Base-by-base conservation (phyloP, 2,797 vertebrate genomes). In the Enteromius radiatus region DNA sequence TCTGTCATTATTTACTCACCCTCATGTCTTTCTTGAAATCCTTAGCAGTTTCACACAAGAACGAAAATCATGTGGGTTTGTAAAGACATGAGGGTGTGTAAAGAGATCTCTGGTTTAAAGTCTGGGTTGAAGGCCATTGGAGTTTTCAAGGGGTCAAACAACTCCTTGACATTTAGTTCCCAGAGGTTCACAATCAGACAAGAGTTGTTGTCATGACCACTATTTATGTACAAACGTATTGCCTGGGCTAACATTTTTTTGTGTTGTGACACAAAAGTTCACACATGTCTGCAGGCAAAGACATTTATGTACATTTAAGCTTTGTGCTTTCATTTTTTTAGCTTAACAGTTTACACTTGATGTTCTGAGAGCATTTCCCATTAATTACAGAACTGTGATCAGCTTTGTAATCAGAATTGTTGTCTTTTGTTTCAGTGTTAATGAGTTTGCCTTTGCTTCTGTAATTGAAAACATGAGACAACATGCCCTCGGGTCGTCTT, bases 131-230 rank as follows among this genome's bases (percentile, higher is more conserved):
- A 80, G 23, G 31, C 23, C 26, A 47, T 4, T 36, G 19, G 12
- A 17, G 65, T 12, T 47, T 78, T 64, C 36, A 77, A 64, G 43
- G 38, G 61, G 59, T 15, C 5, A 56, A 8, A 56, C 19, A 69
- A 1, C 10, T 8, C 12, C 14, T 61, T 80, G 17, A 54, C 52
- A 43, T 56, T 70, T 68, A 43, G 33, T 21, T 28, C 17, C 36
- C 78, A 80, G 23, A 54, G 33, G 36, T 43, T 43, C 11, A 8
- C 65, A 56, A 56, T 69, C 63, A 78, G 77, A 65, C 45, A 69
- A 69, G 43, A 54, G 11, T 54, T 71, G 43, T 49, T 31, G 61
- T 78, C 19, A 65, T 36, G 43, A 49, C 63, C 36, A 45, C 52
- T 31, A 68, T 80, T 80, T 71, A 71, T 71, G 54, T 47, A 59